Percentiles rank a stretch among this genome's conserved stretches.
phyloP scores from a whole-genome alignment of 64 coral and sea anemone species.

The Catalaphyllia jardinei region DNA sequence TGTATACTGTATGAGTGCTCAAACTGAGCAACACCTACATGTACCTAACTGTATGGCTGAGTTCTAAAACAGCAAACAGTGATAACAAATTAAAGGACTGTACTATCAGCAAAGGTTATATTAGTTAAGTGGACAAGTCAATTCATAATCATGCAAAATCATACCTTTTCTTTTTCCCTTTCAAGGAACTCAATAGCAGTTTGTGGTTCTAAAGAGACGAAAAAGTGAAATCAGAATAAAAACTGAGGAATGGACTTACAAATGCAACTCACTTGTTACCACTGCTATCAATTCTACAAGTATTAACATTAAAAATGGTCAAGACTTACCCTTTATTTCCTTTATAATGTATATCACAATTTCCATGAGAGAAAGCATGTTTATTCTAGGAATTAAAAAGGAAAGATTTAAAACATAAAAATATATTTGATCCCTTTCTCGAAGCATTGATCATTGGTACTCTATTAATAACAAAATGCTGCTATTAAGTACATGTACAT shows the following conservation, averaged over 20 bases:
- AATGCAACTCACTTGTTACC: background rate
- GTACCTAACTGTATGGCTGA: background rate
- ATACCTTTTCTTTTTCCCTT: constrained; percentile 91
- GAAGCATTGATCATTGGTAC: no score
- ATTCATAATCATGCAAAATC: background rate
- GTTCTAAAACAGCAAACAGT: no score
- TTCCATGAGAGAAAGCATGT: constrained; percentile 92
- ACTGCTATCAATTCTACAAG: background rate
- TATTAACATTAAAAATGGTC: background rate
- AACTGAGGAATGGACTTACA: background rate
- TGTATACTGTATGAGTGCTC: background rate
- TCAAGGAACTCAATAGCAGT: constrained; percentile 85
- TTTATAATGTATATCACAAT: constrained; percentile 84
- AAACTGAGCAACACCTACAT: background rate
- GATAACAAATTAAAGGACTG: no score
- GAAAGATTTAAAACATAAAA: background rate
- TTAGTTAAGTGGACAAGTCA: no score
- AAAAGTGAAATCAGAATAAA: background rate
- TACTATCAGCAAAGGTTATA: no score
- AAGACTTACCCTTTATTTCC: constrained; percentile 76
- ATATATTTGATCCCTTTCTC: no score
- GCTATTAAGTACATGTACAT: no score
- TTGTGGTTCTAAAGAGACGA: constrained; percentile 71
- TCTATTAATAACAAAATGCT: no score
- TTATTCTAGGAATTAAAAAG: constrained; percentile 69